Evolutionary conservation across 2,888 invertebrate species (phyloP), one percentile per base, ranked within the genome.

Genomic region (Odontothrips loti): DNA sequence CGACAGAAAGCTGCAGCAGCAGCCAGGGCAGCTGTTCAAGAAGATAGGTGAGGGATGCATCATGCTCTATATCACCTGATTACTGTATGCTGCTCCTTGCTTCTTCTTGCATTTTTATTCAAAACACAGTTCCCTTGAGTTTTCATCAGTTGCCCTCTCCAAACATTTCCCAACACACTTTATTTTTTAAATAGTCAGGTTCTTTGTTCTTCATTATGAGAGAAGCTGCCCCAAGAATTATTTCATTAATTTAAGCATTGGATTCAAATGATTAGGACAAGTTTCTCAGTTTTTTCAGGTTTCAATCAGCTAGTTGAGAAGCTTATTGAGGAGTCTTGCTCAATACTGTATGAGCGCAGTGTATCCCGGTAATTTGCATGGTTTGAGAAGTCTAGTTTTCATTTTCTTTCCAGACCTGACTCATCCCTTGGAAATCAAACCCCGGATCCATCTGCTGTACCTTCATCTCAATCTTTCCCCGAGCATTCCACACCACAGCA

Each of bases 1-100:
- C 81, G 83, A 12, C 85, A 84, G 23, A 83, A 82, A 83, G 79
- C 83, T 27, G 81, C 83, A 47, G 48, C 81, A n/a, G 68, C 84
- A 9, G 43, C 80, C 2, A 80, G 81, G 79, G 79, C 83, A 47
- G 83, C 51, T 80, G 75, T 81, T 27, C 83, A 17, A 51, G 68
- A 84, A 89, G 81, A 80, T 58, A 80, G 80, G 80, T 80, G 58
- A 80, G 58, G 68, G 68, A 75, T 75, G 68, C 68, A 75, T 75
- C 68, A 75, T 75, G 68, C 68, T 75, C 68, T 75, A 75, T 75
- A 75, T 75, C 68, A 75, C 68, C 68, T 75, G 68, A 75, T 75
- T 75, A 75, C 68, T 75, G 68, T 75, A 75, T 75, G 68, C 68
- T 75, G 68, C 68, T 75, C 68, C 68, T 75, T 75, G 68, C 68